These are phyloP conservation scores for Lissocephala sabroskyi DNA, from an alignment of 2,888 invertebrate genomes.

Conservation along the genomic window DNA sequence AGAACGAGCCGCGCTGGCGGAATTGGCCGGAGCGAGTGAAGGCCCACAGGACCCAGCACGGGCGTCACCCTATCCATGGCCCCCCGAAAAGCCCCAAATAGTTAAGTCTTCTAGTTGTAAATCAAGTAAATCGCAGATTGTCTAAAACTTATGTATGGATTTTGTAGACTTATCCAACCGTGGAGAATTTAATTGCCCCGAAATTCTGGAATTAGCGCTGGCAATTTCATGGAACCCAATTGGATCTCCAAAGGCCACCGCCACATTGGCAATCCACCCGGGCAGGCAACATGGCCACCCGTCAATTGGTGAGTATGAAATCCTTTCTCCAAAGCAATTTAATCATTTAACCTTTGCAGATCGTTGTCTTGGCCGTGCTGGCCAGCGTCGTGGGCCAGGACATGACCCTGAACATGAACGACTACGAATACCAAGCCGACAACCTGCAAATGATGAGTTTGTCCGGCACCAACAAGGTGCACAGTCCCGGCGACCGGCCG, in stretches of 20 bases:
- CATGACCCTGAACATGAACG: too few relatives aligned
- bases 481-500: conserved; percentile 2
- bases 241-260: too few relatives aligned
- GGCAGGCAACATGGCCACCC: too few relatives aligned
- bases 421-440: too few relatives aligned
- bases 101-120: background rate
- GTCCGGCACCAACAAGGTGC: background rate
- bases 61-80: background rate
- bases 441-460: too few relatives aligned
- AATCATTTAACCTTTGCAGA: background rate
- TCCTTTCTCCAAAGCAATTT: background rate
- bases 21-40: conserved; percentile 15
- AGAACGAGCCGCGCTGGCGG: conserved; percentile 15
- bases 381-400: too few relatives aligned
- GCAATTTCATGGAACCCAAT: background rate
- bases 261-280: too few relatives aligned
- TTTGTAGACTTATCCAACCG: background rate
- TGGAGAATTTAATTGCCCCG: background rate
- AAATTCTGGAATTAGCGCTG: background rate
- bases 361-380: background rate
- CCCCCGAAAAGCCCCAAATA: too few relatives aligned
- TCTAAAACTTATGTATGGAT: background rate
- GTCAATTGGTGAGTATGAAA: too few relatives aligned
- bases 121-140: background rate
- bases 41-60: background rate